phyloP scores from a whole-genome alignment of 2,797 vertebrate genomes.

The Sarcoramphus papa region DNA sequence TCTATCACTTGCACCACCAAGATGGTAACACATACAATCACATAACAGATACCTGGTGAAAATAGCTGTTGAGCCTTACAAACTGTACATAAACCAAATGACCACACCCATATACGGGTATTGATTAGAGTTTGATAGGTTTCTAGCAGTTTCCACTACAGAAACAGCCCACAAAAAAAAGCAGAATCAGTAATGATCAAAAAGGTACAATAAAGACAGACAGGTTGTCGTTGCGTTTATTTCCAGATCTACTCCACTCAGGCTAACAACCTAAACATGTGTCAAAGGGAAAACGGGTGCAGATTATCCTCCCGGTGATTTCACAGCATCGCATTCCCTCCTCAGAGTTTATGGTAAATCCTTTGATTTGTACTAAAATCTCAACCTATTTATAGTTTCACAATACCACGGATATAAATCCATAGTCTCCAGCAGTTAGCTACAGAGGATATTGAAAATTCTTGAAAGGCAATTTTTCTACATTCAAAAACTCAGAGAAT shows the following conservation, averaged over 20 bases:
- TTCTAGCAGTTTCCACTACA: not conserved
- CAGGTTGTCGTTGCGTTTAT: not conserved
- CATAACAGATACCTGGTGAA: not conserved
- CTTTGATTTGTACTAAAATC: not conserved
- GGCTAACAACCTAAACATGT: not conserved
- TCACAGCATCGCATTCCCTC: not conserved
- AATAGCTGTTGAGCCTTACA: not conserved
- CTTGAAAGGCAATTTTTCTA: not conserved
- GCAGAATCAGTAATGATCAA: not conserved
- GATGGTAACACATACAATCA: not conserved
- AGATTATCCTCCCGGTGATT: not conserved
- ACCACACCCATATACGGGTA: not conserved
- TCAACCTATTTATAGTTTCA: not conserved
- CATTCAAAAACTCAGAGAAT: not conserved
- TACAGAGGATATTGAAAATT: not conserved
- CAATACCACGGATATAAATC: not conserved
- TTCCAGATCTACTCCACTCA: not conserved
- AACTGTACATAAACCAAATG: accelerated
- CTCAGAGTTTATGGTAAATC: not conserved
- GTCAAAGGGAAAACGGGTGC: not conserved
- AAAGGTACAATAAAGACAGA: not conserved
- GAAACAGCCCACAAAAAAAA: not conserved
- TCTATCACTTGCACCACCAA: not conserved
- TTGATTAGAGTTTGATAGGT: not conserved
- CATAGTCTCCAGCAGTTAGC: not conserved